Base-by-base conservation (phyloP, 2,888 invertebrate species). In the Cantharis nigra region DNA sequence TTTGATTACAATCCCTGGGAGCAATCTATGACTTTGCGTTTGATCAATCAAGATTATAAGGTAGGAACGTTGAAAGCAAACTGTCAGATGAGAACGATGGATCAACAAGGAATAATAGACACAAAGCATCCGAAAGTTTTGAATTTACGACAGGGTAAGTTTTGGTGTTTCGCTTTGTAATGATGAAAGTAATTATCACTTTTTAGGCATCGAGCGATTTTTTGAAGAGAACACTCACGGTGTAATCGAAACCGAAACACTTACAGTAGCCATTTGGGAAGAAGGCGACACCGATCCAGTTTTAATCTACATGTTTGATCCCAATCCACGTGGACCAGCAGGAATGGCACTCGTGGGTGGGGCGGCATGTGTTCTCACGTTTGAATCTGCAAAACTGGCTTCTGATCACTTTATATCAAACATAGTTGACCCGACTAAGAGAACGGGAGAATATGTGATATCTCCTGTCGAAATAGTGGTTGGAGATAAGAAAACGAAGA, bases 271-370 rank as follows among this genome's bases (percentile, higher is more conserved):
- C 0, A 89, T 93, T 18, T 93, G 92, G 92, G 86, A 87, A 76
- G 86, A 86, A 64, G 80, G 82, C 28, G 83, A 83, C 3, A 67
- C 26, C 14, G 89, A 89, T 1, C 90, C 91, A 71, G 90, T 91
- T 1, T 87, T 88, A 69, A 91, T 90, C 74, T 93, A 92, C 80
- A 83, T 92, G 75, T 93, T 92, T 82, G 92, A 93, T 84, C 92
- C 93, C 0, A 85, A 89, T 79, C 87, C 90, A 0, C 84, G 88
- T 67, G 86, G 87, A 28, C 83, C 85, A 2, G 84, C 83, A 86
- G 92, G 91, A 84, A 87, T 78, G 85, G 85, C 86, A 0, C 18
- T 72, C 85, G 10, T 89, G 88, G 23, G 76, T 13, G 91, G 91
- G 0, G 89, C 90, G 0, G 90, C 91, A 0, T 92, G 92, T 79